These are phyloP conservation scores for Nestor notabilis DNA, from an alignment of 2,113 vertebrate species.

Conservation along the genomic window DNA sequence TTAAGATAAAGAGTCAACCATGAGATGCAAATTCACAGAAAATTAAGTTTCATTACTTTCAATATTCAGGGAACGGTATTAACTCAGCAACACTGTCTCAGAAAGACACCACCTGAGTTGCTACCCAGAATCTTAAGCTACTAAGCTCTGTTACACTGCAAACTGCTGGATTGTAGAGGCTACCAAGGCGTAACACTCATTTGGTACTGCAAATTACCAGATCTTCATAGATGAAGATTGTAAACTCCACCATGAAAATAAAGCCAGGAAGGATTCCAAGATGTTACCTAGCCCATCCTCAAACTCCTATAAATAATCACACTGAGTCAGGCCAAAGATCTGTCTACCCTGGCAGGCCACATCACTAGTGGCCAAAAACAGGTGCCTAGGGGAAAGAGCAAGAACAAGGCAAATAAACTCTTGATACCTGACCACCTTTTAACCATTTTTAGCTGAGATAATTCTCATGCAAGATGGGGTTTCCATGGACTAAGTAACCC, in stretches of 20 bases:
- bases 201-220: background rate
- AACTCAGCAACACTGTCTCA: background rate
- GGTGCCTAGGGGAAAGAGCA: background rate
- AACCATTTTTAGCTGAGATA: background rate
- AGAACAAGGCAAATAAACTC: background rate
- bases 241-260: background rate
- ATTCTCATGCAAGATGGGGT: background rate
- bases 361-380: background rate
- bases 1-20: background rate
- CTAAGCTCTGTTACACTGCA: background rate
- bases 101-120: background rate
- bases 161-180: background rate
- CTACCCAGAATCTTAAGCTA: background rate
- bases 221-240: background rate
- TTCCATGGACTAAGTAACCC: background rate
- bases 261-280: background rate
- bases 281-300: background rate
- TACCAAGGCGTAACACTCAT: background rate
- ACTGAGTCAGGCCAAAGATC: background rate
- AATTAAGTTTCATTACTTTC: background rate
- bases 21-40: background rate
- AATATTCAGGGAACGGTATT: background rate
- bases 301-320: background rate
- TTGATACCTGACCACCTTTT: background rate
- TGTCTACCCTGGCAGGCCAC: rapidly evolving